Conservation (phyloP, 2,797 vertebrate species). For the Psittacula derbiana region DNA sequence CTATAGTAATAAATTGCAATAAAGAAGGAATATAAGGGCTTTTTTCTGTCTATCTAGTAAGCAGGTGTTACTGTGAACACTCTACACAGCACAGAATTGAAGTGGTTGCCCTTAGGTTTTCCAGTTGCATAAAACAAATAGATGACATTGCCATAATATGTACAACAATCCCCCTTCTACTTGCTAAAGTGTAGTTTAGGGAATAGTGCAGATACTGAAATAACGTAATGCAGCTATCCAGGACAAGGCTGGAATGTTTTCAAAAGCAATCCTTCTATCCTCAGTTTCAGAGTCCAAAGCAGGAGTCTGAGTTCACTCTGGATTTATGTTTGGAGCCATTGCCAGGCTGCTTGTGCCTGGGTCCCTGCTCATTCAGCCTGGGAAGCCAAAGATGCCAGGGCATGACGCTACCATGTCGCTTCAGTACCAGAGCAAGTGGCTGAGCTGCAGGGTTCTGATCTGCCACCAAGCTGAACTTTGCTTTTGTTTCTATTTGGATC, state of each 20-base stretch:
- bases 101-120: conserved; percentile 41
- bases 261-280: conserved; percentile 15
- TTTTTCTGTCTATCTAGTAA: conserved; percentile 30
- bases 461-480: background rate
- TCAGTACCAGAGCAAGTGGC: background rate
- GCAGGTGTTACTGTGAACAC: conserved; percentile 50
- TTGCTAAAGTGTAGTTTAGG: background rate
- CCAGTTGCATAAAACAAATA: conserved; percentile 38
- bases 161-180: background rate
- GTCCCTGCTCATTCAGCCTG: background rate
- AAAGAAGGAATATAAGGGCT: background rate
- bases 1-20: conserved; percentile 52
- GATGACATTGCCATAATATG: conserved; percentile 14
- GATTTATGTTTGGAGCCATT: background rate
- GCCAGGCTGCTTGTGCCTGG: background rate
- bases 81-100: conserved; percentile 10
- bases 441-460: background rate
- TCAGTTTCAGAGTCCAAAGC: background rate
- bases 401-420: fast-evolving
- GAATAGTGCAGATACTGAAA: conserved; percentile 12
- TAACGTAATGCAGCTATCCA: background rate
- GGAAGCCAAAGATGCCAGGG: background rate
- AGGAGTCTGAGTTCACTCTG: background rate
- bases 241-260: conserved; percentile 16
- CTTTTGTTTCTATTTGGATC: background rate